Conservation (phyloP, 2,888 invertebrate genomes). For the Lacanobia wlatinum region DNA sequence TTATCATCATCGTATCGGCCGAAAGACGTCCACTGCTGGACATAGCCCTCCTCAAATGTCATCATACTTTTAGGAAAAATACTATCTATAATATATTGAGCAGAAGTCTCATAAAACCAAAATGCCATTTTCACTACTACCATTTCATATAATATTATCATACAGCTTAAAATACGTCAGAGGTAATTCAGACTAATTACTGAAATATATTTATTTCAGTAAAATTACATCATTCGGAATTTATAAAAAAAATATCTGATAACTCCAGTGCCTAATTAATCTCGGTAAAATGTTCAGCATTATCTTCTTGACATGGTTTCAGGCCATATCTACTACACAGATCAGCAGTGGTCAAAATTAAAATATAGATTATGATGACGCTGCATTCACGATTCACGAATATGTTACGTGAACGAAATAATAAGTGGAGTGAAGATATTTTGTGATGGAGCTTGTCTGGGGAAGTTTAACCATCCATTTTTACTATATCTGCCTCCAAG, state of each 20-base stretch:
- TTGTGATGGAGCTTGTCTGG: background rate
- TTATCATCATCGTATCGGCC: too few species aligned
- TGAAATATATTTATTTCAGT: background rate
- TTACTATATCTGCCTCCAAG: too few species aligned
- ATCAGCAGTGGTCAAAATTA: slow-evolving; percentile 13
- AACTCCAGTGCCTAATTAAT: background rate
- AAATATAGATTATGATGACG: background rate
- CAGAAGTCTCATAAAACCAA: background rate
- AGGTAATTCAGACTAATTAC: slow-evolving; percentile 12
- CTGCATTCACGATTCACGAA: slow-evolving; percentile 1
- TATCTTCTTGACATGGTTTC: slow-evolving; percentile 27
- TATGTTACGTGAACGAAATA: background rate
- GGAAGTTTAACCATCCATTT: too few species aligned
- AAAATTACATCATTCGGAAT: slow-evolving; percentile 40
- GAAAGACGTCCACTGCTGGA: too few species aligned
- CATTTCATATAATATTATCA: slow-evolving; percentile 3
- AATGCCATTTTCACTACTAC: too few species aligned
- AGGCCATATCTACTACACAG: background rate
- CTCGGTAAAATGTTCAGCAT: background rate
- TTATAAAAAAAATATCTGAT: slow-evolving; percentile 11
- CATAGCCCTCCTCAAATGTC: too few species aligned
- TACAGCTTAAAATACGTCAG: background rate
- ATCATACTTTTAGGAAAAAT: background rate
- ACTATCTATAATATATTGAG: background rate
- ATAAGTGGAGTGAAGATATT: background rate